Evolutionary conservation across 2,113 vertebrate genomes (phyloP).

Genomic region (Eupsittula cactorum): DNA sequence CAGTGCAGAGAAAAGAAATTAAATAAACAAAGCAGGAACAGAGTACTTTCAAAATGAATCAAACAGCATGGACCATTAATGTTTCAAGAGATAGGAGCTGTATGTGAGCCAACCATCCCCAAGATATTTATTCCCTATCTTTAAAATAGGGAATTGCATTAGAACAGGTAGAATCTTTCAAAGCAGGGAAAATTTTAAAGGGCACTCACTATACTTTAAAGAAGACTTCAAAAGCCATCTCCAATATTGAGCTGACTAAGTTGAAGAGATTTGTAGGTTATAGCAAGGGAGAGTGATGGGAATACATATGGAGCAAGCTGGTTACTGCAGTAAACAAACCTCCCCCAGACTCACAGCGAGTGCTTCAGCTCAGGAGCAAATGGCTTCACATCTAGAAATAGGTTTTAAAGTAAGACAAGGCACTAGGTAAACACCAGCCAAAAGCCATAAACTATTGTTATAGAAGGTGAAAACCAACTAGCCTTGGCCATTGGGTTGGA

Average conservation of each 20-base stretch:
- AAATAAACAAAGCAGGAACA: conserved; percentile 45
- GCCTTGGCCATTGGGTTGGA: neutral
- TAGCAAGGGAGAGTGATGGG: conserved; percentile 47
- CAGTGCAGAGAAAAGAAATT: conserved; percentile 30
- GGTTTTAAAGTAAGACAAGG: conserved; percentile 1
- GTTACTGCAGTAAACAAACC: conserved; percentile 55
- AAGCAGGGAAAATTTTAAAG: conserved; percentile 57
- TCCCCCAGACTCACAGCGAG: conserved; percentile 11
- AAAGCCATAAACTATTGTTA: neutral
- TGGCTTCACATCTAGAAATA: neutral
- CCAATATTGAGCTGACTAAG: conserved; percentile 48
- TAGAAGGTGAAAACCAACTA: neutral
- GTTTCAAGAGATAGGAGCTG: conserved; percentile 66
- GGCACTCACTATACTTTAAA: conserved; percentile 54
- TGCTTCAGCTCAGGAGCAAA: neutral
- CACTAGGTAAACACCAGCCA: neutral
- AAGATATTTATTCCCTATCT: conserved; percentile 62
- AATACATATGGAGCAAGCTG: conserved; percentile 32
- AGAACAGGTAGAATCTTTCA: conserved; percentile 67
- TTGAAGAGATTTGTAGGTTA: conserved; percentile 59
- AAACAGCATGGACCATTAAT: conserved; percentile 68
- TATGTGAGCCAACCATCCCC: conserved; percentile 61
- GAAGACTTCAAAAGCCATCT: conserved; percentile 67
- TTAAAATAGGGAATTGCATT: conserved; percentile 65
- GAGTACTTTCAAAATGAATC: conserved; percentile 59